phyloP scores from a whole-genome alignment of 2,113 vertebrate species.

The Macrotus californicus region DNA sequence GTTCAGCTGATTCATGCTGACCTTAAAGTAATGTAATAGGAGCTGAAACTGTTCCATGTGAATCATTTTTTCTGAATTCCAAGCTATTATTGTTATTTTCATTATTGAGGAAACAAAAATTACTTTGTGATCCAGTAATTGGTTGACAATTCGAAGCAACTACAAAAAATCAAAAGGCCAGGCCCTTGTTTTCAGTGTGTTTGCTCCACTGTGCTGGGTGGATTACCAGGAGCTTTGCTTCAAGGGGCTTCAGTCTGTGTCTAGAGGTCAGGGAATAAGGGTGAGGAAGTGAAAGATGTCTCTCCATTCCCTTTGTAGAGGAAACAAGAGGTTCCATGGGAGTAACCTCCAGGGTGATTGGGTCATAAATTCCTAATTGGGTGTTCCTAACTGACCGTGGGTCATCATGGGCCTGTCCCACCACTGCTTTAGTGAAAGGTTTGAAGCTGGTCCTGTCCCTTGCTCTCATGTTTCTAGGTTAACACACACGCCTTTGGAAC shows the following conservation, averaged over 20 bases:
- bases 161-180: neutral
- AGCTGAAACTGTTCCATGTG: constrained; percentile 73
- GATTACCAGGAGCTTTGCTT: neutral
- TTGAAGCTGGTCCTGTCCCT: neutral
- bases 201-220: neutral
- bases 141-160: constrained; percentile 34
- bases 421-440: neutral
- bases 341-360: neutral
- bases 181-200: neutral
- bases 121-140: constrained; percentile 51
- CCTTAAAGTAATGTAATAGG: constrained; percentile 71
- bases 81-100: constrained; percentile 75
- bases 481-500: neutral
- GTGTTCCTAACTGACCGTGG: neutral
- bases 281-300: neutral
- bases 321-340: neutral
- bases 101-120: constrained; percentile 70
- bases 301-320: neutral
- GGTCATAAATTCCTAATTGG: neutral
- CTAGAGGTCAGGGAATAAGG: neutral
- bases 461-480: neutral
- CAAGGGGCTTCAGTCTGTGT: neutral
- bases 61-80: constrained; percentile 73
- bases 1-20: constrained; percentile 65
- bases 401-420: neutral